A percentile compares a stretch with the other conserved stretches of the same genome.
Conservation (phyloP, 1,140 invertebrate species). For the Periplaneta americana region DNA sequence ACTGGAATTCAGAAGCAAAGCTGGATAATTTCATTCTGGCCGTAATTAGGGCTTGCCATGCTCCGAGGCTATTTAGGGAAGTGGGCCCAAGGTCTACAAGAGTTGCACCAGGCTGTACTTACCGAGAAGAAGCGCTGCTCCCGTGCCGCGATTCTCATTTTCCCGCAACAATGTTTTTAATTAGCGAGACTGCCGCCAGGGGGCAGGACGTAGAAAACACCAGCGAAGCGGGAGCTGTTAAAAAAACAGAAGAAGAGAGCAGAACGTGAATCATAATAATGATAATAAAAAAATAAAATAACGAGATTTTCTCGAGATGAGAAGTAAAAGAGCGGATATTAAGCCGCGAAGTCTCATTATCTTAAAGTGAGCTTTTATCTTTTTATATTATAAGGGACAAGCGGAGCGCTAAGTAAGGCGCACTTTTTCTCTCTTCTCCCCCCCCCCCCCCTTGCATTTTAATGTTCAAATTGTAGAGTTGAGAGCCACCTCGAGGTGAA, state of each 20-base stretch:
- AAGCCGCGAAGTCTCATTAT: constrained; percentile 18
- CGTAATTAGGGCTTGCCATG: too few species aligned
- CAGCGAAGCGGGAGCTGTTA: constrained; percentile 24
- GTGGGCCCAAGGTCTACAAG: neutral
- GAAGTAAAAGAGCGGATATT: constrained; percentile 16
- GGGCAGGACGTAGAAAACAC: constrained; percentile 29
- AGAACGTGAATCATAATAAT: constrained; percentile 14
- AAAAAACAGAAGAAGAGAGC: neutral
- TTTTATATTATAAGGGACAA: constrained; percentile 12
- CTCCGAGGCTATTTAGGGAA: too few species aligned
- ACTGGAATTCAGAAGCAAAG: too few species aligned
- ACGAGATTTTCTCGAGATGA: constrained; percentile 16
- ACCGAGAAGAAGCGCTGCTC: neutral
- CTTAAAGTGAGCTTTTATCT: constrained; percentile 13
- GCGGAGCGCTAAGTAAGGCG: neutral
- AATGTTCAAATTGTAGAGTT: neutral
- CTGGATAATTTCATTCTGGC: too few species aligned
- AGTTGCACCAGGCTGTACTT: neutral
- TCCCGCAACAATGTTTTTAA: constrained; percentile 48
- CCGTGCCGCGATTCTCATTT: neutral
- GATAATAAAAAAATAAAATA: constrained; percentile 17
- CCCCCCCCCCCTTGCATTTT: neutral
- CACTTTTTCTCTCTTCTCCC: neutral
- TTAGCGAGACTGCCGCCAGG: constrained; percentile 43
- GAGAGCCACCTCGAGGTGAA: neutral